Evolutionary conservation across 2,888 invertebrate species (phyloP), one percentile per base, ranked within the genome.

Genomic region (Chromoteleia sp.): DNA sequence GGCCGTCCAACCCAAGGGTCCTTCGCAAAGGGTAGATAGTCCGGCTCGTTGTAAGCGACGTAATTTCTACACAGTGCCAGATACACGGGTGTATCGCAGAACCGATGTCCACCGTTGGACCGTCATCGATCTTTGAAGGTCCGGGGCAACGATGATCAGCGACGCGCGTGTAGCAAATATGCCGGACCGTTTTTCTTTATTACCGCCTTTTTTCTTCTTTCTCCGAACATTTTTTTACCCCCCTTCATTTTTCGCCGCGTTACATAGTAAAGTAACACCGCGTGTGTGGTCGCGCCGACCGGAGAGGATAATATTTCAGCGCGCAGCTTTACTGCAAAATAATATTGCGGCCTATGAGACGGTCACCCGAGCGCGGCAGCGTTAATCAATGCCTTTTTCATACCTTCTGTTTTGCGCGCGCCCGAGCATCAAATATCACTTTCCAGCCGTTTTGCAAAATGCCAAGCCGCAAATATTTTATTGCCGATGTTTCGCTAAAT

Each of bases 321-420:
- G 56, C 39, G 52, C 39, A 58, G 50, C 52, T 58, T 59, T 25
- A 25, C 61, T 61, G 80, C 43, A 43, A 80, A 80, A 74, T 80
- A 74, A 80, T 80, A 80, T 80, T 17, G 54, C 56, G 67, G 71
- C 48, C 73, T 67, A 73, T 78, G 67, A 54, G 67, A 78, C 43
- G 52, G 65, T 79, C 52, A 54, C 29, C 45, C 48, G 68, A 73
- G 67, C 61, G 68, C 68, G 39, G 50, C 52, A 65, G 19, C 39
- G 71, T 67, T 52, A 71, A 78, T 78, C 73, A 61, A 36, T 39
- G 48, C 59, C 54, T 61, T 61, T 74, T 75, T 48, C 63, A 56
- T 71, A 58, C 50, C 71, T 67, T 71, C 70, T 52, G 65, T 71
- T 76, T 65, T 48, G 61, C 68, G 61, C 73, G 58, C 43, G 43